phyloP scores from a whole-genome alignment of 2,797 vertebrate genomes.

The Gymnothorax reevesii region DNA sequence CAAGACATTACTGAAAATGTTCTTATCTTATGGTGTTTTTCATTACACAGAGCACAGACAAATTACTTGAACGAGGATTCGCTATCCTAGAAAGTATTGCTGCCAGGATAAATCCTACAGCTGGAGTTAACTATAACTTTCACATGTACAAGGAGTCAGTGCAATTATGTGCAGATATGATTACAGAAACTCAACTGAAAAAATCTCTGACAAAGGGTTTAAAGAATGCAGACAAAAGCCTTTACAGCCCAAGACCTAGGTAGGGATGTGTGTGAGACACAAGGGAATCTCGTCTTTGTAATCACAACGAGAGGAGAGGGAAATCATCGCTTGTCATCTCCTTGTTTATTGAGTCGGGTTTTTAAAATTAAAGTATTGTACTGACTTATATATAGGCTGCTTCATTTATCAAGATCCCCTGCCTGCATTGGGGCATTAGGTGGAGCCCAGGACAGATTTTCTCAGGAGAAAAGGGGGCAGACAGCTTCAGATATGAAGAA shows the following conservation, averaged over 20 bases:
- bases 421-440: slow-evolving; percentile 42
- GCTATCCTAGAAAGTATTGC: not conserved
- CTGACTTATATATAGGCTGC: slow-evolving; percentile 57
- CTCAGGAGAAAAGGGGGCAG: slow-evolving; percentile 24
- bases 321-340: slow-evolving; percentile 67
- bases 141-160: slow-evolving; percentile 47
- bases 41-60: slow-evolving; percentile 35
- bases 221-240: slow-evolving; percentile 65
- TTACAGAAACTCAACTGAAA: slow-evolving; percentile 64
- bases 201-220: slow-evolving; percentile 72
- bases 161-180: slow-evolving; percentile 61
- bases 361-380: slow-evolving; percentile 73
- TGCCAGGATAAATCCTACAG: not conserved
- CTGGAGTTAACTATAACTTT: slow-evolving; percentile 15
- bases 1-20: slow-evolving; percentile 36
- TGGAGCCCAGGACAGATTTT: slow-evolving; percentile 23
- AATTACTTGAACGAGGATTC: not conserved
- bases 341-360: slow-evolving; percentile 60
- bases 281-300: slow-evolving; percentile 69
- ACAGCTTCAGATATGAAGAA: slow-evolving; percentile 33
- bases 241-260: slow-evolving; percentile 70
- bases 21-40: slow-evolving; percentile 29
- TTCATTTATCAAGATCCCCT: slow-evolving; percentile 59
- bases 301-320: slow-evolving; percentile 62
- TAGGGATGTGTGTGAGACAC: slow-evolving; percentile 68